phyloP scores from a whole-genome alignment of 2,888 invertebrate genomes.

The Salpingus planirostris region DNA sequence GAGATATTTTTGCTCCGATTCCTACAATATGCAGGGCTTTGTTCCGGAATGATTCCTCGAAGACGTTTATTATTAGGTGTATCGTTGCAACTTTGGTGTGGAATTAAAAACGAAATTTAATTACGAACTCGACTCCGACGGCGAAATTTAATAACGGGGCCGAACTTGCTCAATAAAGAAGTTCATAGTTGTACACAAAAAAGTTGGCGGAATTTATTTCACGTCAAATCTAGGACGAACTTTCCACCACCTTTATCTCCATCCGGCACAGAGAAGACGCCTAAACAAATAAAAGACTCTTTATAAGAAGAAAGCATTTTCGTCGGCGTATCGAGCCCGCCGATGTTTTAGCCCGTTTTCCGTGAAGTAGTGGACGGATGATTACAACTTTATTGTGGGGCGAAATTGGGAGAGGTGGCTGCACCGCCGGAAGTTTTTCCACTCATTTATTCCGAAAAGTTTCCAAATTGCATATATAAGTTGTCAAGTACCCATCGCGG shows the following conservation, averaged over 20 bases:
- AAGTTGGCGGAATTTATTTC: too few relatives aligned
- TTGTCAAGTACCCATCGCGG: slow-evolving; percentile 16
- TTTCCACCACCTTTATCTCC: too few relatives aligned
- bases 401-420: not conserved
- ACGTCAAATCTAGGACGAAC: too few relatives aligned
- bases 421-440: slow-evolving; percentile 11
- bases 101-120: slow-evolving; percentile 2
- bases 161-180: slow-evolving; percentile 1
- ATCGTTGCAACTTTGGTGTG: not conserved
- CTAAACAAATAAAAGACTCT: too few relatives aligned
- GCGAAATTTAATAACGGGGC: slow-evolving; percentile 1
- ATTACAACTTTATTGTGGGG: too few relatives aligned
- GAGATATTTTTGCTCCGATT: slow-evolving; percentile 12
- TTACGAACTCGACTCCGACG: not conserved
- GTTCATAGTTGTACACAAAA: too few relatives aligned
- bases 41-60: slow-evolving; percentile 5
- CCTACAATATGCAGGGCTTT: slow-evolving; percentile 9
- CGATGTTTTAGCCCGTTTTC: too few relatives aligned
- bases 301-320: too few relatives aligned
- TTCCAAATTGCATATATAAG: slow-evolving; percentile 17
- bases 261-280: too few relatives aligned
- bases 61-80: not conserved
- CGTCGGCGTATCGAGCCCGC: too few relatives aligned
- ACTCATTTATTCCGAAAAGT: slow-evolving; percentile 16
- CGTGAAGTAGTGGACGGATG: too few relatives aligned